Evolutionary conservation across 2,113 vertebrate genomes (phyloP).

Genomic region (Sakesphorus luctuosus): DNA sequence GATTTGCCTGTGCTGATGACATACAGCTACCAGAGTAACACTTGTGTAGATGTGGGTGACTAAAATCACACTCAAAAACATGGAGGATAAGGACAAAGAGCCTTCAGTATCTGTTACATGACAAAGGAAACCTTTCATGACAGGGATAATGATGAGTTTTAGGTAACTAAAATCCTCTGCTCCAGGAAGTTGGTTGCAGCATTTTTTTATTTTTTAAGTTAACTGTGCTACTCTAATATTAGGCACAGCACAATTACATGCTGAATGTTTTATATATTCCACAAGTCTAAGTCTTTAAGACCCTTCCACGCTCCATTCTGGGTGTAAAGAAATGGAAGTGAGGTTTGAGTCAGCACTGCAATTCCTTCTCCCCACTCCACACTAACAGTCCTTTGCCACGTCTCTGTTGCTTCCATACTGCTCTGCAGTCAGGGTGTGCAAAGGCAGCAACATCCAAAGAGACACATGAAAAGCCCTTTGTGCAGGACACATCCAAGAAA

Average conservation of each 20-base stretch:
- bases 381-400: not conserved
- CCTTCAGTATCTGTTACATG: not conserved
- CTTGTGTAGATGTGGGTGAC: not conserved
- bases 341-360: not conserved
- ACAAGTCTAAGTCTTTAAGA: not conserved
- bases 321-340: not conserved
- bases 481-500: not conserved
- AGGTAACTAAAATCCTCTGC: not conserved
- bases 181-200: not conserved
- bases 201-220: not conserved
- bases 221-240: not conserved
- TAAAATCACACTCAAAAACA: not conserved
- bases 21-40: not conserved
- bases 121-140: not conserved
- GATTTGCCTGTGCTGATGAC: not conserved
- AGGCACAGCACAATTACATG: not conserved
- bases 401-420: not conserved
- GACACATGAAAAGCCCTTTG: not conserved
- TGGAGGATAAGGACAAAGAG: not conserved
- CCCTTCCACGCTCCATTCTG: not conserved
- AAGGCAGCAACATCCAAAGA: not conserved
- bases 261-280: not conserved
- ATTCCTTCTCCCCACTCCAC: not conserved
- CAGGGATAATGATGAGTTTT: not conserved
- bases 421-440: not conserved